phyloP scores from a whole-genome alignment of 2,113 vertebrate species.

The Percina caprodes region DNA sequence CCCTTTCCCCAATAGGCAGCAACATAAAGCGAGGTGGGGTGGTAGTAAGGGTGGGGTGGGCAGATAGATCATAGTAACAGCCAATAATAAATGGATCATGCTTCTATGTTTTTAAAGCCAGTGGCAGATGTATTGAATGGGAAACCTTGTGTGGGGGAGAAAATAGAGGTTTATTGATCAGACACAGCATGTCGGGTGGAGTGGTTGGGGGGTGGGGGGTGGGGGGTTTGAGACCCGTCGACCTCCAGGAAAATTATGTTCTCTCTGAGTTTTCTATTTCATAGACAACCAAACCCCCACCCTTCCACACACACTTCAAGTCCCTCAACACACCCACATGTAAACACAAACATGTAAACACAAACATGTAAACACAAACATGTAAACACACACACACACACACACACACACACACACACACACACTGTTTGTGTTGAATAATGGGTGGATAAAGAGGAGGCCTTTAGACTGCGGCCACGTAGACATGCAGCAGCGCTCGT shows the following conservation, averaged over 20 bases:
- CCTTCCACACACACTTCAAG: slow-evolving; percentile 16
- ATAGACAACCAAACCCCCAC: slow-evolving; percentile 60
- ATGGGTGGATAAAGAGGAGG: slow-evolving; percentile 66
- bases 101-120: slow-evolving; percentile 83
- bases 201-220: slow-evolving; percentile 33
- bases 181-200: slow-evolving; percentile 73
- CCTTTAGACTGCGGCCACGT: slow-evolving; percentile 39
- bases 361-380: neutral
- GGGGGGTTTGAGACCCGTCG: slow-evolving; percentile 65
- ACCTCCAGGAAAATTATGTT: slow-evolving; percentile 83
- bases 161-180: slow-evolving; percentile 88
- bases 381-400: neutral
- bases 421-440: slow-evolving; percentile 20
- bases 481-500: slow-evolving; percentile 33
- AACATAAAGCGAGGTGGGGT: slow-evolving; percentile 73
- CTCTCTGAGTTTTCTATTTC: slow-evolving; percentile 78
- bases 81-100: slow-evolving; percentile 87
- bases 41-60: slow-evolving; percentile 61
- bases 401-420: slow-evolving; percentile 12
- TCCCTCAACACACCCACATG: slow-evolving; percentile 35
- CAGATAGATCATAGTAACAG: slow-evolving; percentile 84
- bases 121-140: slow-evolving; percentile 85
- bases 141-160: slow-evolving; percentile 82
- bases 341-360: neutral
- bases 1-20: slow-evolving; percentile 74